Evolutionary conservation across 2,888 invertebrate species (phyloP).

Genomic region (Hemaris fuciformis): DNA sequence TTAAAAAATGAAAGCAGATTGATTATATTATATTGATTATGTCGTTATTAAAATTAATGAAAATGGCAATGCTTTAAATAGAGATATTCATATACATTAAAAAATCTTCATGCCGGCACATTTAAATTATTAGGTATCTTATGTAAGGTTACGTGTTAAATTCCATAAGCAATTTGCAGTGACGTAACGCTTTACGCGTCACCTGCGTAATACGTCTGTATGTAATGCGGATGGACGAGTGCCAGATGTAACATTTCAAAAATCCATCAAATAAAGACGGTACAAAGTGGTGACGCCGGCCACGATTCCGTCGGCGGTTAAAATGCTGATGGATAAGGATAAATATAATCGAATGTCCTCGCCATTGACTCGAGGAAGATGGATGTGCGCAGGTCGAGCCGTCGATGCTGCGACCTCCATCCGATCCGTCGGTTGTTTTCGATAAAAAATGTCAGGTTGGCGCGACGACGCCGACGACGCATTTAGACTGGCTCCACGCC

Average conservation of each 20-base stretch:
- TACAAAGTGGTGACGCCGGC: constrained; percentile 46
- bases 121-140: neutral
- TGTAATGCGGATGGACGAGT: constrained; percentile 43
- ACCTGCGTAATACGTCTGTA: constrained; percentile 37
- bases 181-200: constrained; percentile 41
- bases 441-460: constrained; percentile 78
- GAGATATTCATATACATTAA: neutral
- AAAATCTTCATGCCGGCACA: neutral
- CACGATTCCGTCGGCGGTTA: constrained; percentile 42
- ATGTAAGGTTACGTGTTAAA: neutral
- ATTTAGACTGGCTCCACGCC: constrained; percentile 75
- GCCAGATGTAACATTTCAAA: constrained; percentile 46
- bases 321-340: constrained; percentile 58
- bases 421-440: constrained; percentile 73
- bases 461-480: constrained; percentile 65
- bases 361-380: constrained; percentile 78
- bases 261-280: constrained; percentile 29
- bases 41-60: too few relatives aligned
- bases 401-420: constrained; percentile 64
- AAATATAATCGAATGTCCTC: constrained; percentile 72
- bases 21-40: too few relatives aligned
- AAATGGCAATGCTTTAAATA: too few relatives aligned
- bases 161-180: constrained; percentile 15
- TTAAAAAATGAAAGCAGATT: too few relatives aligned
- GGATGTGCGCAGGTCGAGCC: constrained; percentile 67